These are phyloP conservation scores for Siphamia tubifer DNA, from an alignment of 2,113 vertebrate genomes.

Conservation along the genomic window DNA sequence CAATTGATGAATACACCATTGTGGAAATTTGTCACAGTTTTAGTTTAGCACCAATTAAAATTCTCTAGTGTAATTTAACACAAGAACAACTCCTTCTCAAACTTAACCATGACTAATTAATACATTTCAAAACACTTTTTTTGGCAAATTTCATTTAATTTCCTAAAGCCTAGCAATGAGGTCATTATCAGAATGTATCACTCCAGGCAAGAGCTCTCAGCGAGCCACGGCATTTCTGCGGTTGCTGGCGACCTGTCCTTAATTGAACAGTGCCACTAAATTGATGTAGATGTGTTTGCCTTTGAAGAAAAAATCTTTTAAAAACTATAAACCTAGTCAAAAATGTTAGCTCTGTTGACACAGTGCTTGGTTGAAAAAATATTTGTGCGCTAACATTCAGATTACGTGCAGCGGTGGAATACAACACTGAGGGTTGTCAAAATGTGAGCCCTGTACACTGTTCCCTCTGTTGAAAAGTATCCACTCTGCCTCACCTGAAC, in stretches of 20 bases:
- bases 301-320: slow-evolving; percentile 66
- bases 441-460: slow-evolving; percentile 73
- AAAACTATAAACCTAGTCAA: slow-evolving; percentile 73
- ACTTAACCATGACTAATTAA: background rate
- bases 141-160: slow-evolving; percentile 13
- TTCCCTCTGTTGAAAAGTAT: slow-evolving; percentile 76
- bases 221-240: slow-evolving; percentile 44
- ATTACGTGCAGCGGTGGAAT: slow-evolving; percentile 56
- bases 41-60: too few relatives aligned
- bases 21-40: too few relatives aligned
- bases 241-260: slow-evolving; percentile 42
- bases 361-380: slow-evolving; percentile 76
- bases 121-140: slow-evolving; percentile 9
- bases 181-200: slow-evolving; percentile 29
- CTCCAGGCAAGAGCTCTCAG: slow-evolving; percentile 9
- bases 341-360: slow-evolving; percentile 75
- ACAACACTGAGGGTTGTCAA: slow-evolving; percentile 74
- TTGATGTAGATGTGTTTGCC: slow-evolving; percentile 71
- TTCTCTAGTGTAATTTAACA: too few relatives aligned
- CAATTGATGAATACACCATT: background rate
- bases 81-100: background rate
- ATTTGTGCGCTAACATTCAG: slow-evolving; percentile 70
- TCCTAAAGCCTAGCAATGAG: slow-evolving; percentile 3
- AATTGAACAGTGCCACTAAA: slow-evolving; percentile 69
- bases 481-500: slow-evolving; percentile 67